Evolutionary conservation across 2,113 vertebrate species (phyloP).

Genomic region (Labeo catla): DNA sequence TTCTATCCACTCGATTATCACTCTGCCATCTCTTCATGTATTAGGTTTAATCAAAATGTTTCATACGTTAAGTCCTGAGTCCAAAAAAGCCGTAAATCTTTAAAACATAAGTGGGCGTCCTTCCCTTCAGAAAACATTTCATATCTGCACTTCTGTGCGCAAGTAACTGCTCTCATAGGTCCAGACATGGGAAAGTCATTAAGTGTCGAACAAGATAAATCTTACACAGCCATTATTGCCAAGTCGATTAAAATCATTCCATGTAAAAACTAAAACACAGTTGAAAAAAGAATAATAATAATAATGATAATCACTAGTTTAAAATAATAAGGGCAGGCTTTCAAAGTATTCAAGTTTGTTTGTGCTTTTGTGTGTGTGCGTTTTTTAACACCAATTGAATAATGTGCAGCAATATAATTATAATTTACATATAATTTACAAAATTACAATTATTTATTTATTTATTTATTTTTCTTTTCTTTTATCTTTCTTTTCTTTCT

Average conservation of each 20-base stretch:
- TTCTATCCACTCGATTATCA: conserved; percentile 8
- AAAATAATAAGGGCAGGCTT: background rate
- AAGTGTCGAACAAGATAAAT: conserved; percentile 46
- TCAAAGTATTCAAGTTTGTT: background rate
- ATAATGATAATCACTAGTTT: background rate
- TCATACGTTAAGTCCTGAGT: background rate
- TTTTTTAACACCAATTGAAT: too few relatives aligned
- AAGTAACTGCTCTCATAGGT: background rate
- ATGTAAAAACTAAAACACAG: background rate
- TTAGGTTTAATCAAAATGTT: conserved; percentile 2
- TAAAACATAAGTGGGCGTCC: conserved; percentile 6
- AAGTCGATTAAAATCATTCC: conserved; percentile 24
- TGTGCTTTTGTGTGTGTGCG: too few relatives aligned
- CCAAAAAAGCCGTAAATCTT: background rate
- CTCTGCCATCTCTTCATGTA: background rate
- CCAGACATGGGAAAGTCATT: conserved; percentile 42
- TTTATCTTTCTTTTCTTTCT: too few relatives aligned
- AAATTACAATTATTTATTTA: background rate
- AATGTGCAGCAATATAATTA: too few relatives aligned
- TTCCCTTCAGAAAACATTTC: conserved; percentile 30
- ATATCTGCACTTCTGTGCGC: background rate
- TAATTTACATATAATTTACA: too few relatives aligned
- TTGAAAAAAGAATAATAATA: background rate
- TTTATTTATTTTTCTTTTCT: background rate
- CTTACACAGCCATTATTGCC: conserved; percentile 6